Conservation (phyloP, 1,140 invertebrate genomes). For the Danaus plexippus region DNA sequence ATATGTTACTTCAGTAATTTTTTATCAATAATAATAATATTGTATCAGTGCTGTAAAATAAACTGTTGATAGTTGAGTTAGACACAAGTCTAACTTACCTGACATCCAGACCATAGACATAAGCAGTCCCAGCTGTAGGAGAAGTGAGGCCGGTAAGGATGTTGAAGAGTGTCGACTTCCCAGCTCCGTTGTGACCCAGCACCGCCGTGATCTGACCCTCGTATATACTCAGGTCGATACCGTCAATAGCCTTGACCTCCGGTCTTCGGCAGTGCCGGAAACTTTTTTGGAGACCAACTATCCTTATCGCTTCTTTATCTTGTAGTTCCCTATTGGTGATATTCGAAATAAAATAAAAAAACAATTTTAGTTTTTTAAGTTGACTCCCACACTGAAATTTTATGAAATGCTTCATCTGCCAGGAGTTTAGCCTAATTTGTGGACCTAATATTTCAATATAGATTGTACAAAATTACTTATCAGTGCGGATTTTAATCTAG, state of each 20-base stretch:
- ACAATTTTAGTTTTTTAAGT: too few species aligned
- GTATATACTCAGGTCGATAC: constrained; percentile 82
- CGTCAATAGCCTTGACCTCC: constrained; percentile 74
- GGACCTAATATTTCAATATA: too few species aligned
- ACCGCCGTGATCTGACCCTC: constrained; percentile 87
- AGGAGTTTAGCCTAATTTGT: too few species aligned
- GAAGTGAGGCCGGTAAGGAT: constrained; percentile 87
- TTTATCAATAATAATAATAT: background rate
- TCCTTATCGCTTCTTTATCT: constrained; percentile 82
- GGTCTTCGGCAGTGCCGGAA: constrained; percentile 74
- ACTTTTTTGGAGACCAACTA: constrained; percentile 81
- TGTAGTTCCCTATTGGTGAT: constrained; percentile 72
- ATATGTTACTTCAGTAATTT: too few species aligned
- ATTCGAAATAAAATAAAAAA: constrained; percentile 1
- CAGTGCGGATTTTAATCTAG: too few species aligned
- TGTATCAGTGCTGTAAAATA: background rate
- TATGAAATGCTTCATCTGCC: too few species aligned
- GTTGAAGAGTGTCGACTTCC: constrained; percentile 89
- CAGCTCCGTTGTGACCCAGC: constrained; percentile 92
- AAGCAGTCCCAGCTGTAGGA: constrained; percentile 80
- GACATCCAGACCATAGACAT: constrained; percentile 84
- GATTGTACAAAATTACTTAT: too few species aligned
- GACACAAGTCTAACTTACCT: constrained; percentile 49
- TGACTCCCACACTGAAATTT: too few species aligned
- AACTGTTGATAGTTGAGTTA: background rate